phyloP scores from a whole-genome alignment of 37 sponge, comb jelly and placozoan genomes.

The Lycopodina hypogea region DNA sequence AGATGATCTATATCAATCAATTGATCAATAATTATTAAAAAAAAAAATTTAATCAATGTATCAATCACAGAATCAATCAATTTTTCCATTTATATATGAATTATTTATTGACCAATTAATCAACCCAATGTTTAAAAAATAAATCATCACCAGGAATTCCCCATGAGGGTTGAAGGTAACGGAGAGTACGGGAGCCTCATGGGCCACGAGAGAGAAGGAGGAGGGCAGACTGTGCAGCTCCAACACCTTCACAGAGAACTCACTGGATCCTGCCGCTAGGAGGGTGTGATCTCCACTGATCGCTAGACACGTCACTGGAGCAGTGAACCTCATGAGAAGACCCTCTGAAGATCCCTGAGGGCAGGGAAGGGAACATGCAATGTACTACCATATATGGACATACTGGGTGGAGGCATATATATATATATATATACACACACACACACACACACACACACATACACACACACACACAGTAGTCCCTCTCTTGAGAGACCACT shows the following conservation, averaged over 20 bases:
- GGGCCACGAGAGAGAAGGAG: slow-evolving; percentile 30
- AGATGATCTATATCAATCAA: no score
- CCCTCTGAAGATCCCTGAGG: slow-evolving; percentile 38
- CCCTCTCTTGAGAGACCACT: no score
- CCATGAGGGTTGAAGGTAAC: no score
- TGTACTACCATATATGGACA: not conserved
- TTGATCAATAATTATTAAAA: not conserved
- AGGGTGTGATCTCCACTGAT: slow-evolving; percentile 27
- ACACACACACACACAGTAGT: no score
- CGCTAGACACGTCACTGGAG: slow-evolving; percentile 37
- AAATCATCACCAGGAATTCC: no score
- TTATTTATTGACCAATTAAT: slow-evolving; percentile 34
- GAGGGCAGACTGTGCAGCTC: no score
- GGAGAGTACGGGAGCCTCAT: slow-evolving; percentile 71
- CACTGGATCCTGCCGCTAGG: slow-evolving; percentile 61
- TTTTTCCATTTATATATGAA: not conserved
- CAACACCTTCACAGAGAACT: slow-evolving; percentile 62
- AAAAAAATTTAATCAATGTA: not conserved
- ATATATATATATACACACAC: no score
- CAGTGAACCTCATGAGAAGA: slow-evolving; percentile 50
- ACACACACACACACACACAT: no score
- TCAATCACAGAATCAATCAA: no score
- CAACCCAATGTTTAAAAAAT: slow-evolving; percentile 53
- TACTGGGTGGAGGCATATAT: no score
- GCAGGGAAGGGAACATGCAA: not conserved